These are phyloP conservation scores for Zygogramma bicolorata DNA, from an alignment of 2,888 invertebrate species.

Conservation along the genomic window DNA sequence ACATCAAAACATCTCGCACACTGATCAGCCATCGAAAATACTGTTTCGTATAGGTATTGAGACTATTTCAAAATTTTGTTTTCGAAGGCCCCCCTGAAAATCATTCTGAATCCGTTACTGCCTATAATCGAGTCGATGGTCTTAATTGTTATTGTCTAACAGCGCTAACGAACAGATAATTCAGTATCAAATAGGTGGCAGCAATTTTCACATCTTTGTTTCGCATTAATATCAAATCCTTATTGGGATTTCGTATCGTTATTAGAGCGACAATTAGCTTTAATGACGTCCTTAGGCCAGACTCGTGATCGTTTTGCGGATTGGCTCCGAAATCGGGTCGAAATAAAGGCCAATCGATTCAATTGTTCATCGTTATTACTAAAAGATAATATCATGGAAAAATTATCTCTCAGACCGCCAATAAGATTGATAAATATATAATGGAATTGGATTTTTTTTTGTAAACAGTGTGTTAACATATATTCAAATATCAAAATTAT, in stretches of 20 bases:
- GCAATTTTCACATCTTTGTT: constrained; percentile 28
- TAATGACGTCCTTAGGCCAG: constrained; percentile 6
- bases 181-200: constrained; percentile 23
- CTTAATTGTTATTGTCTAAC: constrained; percentile 56
- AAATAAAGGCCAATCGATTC: background rate
- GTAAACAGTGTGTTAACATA: too few species aligned
- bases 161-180: constrained; percentile 52
- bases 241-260: constrained; percentile 13
- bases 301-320: background rate
- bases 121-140: constrained; percentile 59
- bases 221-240: constrained; percentile 9
- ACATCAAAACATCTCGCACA: too few species aligned
- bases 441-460: too few species aligned
- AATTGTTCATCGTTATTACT: background rate
- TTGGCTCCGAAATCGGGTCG: background rate
- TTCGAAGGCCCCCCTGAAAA: too few species aligned
- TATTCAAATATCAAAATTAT: too few species aligned
- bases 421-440: too few species aligned
- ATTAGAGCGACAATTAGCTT: constrained; percentile 5
- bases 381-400: background rate
- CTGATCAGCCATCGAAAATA: too few species aligned
- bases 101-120: too few species aligned
- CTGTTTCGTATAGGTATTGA: too few species aligned
- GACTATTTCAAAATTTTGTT: too few species aligned
- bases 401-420: too few species aligned